Conservation (phyloP, 1,140 invertebrate genomes). For the Cydia pomonella region DNA sequence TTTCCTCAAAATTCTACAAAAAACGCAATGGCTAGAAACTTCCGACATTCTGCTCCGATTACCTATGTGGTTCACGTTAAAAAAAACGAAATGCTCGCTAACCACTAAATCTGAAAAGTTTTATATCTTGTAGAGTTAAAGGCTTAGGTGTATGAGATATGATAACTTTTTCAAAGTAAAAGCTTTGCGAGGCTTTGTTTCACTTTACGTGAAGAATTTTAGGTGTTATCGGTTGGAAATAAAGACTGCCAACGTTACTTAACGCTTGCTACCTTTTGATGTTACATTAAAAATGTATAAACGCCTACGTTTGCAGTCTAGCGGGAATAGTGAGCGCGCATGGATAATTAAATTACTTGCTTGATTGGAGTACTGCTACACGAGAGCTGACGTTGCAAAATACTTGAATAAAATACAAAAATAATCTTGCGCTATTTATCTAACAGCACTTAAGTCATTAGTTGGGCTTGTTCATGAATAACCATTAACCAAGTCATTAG, state of each 20-base stretch:
- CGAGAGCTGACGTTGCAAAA: constrained; percentile 4
- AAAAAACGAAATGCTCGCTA: no score
- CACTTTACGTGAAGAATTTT: no score
- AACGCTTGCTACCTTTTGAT: background rate
- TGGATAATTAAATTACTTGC: constrained; percentile 6
- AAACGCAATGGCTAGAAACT: no score
- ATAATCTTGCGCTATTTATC: background rate
- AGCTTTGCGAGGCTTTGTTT: no score
- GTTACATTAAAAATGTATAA: constrained; percentile 23
- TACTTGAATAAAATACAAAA: background rate
- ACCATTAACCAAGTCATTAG: no score
- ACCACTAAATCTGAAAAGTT: no score
- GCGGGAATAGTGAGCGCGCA: background rate
- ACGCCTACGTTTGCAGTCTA: background rate
- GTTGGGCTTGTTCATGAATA: background rate
- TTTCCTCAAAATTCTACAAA: no score
- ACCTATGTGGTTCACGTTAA: no score
- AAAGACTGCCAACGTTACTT: background rate
- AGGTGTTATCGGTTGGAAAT: background rate
- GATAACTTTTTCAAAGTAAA: no score
- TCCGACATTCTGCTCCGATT: no score
- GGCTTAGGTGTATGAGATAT: no score
- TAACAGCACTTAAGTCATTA: background rate
- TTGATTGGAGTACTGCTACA: constrained; percentile 1
- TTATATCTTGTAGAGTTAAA: no score